These are phyloP conservation scores for Chymomyza procnemis DNA, from an alignment of 2,888 invertebrate species.

Conservation along the genomic window DNA sequence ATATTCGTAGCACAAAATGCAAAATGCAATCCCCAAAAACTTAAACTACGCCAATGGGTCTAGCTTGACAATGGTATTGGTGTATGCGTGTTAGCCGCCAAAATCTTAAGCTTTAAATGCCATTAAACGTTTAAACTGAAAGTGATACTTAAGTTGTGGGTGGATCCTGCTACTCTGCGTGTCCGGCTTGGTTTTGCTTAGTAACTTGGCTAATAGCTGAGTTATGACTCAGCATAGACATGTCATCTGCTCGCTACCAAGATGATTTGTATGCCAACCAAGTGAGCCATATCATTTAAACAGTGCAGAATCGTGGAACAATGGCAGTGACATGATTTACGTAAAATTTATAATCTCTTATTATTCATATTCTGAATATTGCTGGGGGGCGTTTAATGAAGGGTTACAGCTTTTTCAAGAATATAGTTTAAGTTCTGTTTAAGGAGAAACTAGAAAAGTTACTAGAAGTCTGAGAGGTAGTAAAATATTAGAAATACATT, in stretches of 20 bases:
- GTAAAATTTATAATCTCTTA: not conserved
- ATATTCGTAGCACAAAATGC: no score
- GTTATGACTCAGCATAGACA: not conserved
- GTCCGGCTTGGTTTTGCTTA: constrained; percentile 16
- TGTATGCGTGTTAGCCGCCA: not conserved
- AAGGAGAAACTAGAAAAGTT: no score
- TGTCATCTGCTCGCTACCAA: not conserved
- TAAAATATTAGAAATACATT: no score
- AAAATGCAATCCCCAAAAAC: no score
- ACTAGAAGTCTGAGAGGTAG: no score
- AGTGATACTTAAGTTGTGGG: not conserved
- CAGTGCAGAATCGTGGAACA: not conserved
- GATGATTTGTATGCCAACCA: constrained; percentile 20
- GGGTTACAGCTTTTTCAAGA: no score
- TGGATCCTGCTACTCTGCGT: constrained; percentile 2
- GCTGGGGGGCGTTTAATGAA: no score
- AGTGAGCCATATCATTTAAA: constrained; percentile 27
- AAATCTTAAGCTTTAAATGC: not conserved
- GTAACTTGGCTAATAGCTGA: constrained; percentile 13
- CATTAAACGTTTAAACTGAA: constrained; percentile 5
- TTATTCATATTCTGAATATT: not conserved
- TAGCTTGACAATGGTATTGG: not conserved
- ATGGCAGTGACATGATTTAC: not conserved
- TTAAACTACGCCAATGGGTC: no score
- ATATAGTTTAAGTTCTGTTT: no score